phyloP scores from a whole-genome alignment of 1,140 invertebrate genomes.

The Gonatopus flavifemur region DNA sequence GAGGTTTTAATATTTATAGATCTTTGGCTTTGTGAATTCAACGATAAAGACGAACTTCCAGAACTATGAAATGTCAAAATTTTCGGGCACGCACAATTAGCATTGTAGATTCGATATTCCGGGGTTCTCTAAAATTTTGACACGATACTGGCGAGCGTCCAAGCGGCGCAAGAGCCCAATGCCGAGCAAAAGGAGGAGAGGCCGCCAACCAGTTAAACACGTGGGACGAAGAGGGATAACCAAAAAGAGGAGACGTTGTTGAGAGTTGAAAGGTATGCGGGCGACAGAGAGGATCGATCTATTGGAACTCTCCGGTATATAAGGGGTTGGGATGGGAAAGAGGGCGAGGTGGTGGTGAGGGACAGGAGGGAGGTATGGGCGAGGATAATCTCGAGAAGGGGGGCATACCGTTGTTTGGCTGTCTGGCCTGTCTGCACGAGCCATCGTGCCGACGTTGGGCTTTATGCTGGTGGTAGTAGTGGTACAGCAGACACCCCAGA shows the following conservation, averaged over 20 bases:
- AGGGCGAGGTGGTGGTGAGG: no score
- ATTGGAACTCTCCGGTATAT: slow-evolving; percentile 42
- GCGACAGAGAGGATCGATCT: slow-evolving; percentile 48
- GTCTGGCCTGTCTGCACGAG: slow-evolving; percentile 39
- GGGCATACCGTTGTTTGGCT: slow-evolving; percentile 32
- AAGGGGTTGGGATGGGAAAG: no score
- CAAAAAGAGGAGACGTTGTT: slow-evolving; percentile 23
- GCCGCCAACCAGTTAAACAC: no score
- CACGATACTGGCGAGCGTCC: slow-evolving; percentile 38
- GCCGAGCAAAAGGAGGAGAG: no score
- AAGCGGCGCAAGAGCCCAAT: slow-evolving; percentile 30
- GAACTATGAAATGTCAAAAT: no score
- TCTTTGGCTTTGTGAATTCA: no score
- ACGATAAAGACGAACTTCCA: no score
- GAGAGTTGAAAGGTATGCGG: slow-evolving; percentile 37
- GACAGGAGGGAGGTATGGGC: slow-evolving; percentile 24
- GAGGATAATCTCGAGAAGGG: slow-evolving; percentile 42
- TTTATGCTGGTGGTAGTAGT: slow-evolving; percentile 11
- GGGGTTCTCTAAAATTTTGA: slow-evolving; percentile 22
- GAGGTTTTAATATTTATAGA: no score
- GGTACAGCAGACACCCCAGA: slow-evolving; percentile 13
- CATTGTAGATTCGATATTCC: no score
- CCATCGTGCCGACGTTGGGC: slow-evolving; percentile 26
- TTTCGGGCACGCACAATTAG: no score
- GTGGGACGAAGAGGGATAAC: slow-evolving; percentile 18